Conservation (phyloP, 2,888 invertebrate species). For the Tromatobia lineatoria region DNA sequence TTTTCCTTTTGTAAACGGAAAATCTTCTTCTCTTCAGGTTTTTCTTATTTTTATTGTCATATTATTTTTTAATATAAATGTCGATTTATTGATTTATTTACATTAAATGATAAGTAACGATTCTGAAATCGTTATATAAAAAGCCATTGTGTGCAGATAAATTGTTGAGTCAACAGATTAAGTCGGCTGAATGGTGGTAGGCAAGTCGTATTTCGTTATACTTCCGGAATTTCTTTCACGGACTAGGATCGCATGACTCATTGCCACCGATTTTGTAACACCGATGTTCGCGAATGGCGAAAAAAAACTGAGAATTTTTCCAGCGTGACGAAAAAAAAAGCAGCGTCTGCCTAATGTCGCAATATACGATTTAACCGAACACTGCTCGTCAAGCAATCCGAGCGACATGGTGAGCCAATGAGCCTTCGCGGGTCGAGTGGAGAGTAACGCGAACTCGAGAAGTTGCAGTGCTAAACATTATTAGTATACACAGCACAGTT, state of each 20-base stretch:
- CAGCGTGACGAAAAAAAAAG: conserved; percentile 55
- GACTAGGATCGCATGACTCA: conserved; percentile 52
- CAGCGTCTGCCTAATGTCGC: conserved; percentile 54
- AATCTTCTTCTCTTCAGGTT: neutral
- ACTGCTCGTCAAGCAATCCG: conserved; percentile 44
- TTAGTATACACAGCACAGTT: neutral
- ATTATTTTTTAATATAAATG: too few species aligned
- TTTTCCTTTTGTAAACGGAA: neutral
- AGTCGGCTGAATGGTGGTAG: neutral
- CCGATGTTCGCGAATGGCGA: conserved; percentile 22
- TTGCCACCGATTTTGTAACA: conserved; percentile 55
- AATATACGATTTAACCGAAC: conserved; percentile 43
- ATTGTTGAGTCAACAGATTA: conserved; percentile 4
- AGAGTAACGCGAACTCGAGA: conserved; percentile 28
- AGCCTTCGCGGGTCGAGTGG: conserved; percentile 22
- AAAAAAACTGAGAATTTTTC: conserved; percentile 43
- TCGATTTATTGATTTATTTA: neutral
- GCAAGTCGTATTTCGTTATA: conserved; percentile 48
- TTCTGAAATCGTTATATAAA: neutral
- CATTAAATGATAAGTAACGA: neutral
- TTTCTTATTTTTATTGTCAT: neutral
- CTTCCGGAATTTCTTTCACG: conserved; percentile 53
- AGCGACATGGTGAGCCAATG: conserved; percentile 44
- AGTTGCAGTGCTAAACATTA: conserved; percentile 22
- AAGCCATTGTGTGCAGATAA: neutral